Evolutionary conservation across 2,113 vertebrate genomes (phyloP), one percentile per base, ranked within the genome.

Genomic region (Calidris pygmaea): DNA sequence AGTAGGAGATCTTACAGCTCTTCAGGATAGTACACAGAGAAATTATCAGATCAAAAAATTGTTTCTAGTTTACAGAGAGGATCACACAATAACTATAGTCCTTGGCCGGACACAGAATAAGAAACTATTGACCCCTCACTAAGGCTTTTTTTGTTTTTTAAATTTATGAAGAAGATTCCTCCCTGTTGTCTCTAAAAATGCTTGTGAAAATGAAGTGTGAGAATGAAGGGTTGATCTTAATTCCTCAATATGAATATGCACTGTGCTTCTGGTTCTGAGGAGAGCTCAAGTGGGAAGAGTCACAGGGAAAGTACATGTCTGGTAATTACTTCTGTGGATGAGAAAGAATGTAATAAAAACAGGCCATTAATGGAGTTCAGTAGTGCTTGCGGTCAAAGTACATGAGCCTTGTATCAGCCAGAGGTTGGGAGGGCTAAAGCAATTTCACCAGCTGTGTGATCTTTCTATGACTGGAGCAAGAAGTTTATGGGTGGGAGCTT

Each of bases 281-380:
- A 89, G 77, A 85, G 37, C 63, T 87, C 70, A 87, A 3, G 41
- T 53, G 53, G 4, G 5, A 93, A 76, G 53, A 94, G 35, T 58
- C 65, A 66, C 50, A 60, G 62, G 6, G 53, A 62, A 90, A 83
- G 45, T 62, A 47, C 34, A 47, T 5, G 34, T 72, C 37, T 78
- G 30, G 53, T 74, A 84, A 91, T 93, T 93, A 41, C 35, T 90
- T 78, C 35, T n/a, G 47, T 27, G 18, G 26, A 75, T 66, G 52
- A 90, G 87, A 88, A 82, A 22, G 68, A 92, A 80, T 78, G 23
- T 16, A 70, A 87, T 66, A 75, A 93, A 93, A 90, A n/a, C 52
- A 60, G 47, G 12, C 30, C 55, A 70, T 90, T 91, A 95, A 81
- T 41, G 77, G 66, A 66, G 55, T 72, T 86, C 48, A 59, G 50